These are phyloP conservation scores for Zaprionus kolodkinae DNA, from an alignment of 1,140 invertebrate genomes.

Conservation along the genomic window DNA sequence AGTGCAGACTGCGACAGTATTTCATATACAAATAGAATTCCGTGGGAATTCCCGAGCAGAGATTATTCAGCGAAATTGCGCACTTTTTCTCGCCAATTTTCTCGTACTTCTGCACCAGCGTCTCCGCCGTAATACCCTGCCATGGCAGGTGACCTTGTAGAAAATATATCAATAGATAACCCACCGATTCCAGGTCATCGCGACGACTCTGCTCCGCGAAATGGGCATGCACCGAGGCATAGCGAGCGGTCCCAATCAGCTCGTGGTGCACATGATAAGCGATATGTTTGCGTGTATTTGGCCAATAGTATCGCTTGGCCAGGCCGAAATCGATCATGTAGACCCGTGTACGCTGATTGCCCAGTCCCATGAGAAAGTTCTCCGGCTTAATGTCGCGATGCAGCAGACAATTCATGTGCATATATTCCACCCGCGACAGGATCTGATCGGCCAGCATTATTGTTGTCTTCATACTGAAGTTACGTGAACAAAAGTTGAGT, in stretches of 20 bases:
- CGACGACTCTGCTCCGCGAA: slow-evolving; percentile 93
- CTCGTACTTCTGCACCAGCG: slow-evolving; percentile 96
- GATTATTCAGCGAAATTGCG: slow-evolving; percentile 93
- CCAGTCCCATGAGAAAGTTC: slow-evolving; percentile 98
- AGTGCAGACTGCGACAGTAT: slow-evolving; percentile 94
- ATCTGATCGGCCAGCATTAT: slow-evolving; percentile 97
- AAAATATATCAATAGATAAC: slow-evolving; percentile 97
- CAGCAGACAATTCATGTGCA: slow-evolving; percentile 96
- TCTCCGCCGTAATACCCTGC: slow-evolving; percentile 95
- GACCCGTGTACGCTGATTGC: slow-evolving; percentile 94
- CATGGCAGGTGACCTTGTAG: slow-evolving; percentile 93
- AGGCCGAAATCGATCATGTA: slow-evolving; percentile 97
- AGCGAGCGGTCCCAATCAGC: slow-evolving; percentile 95
- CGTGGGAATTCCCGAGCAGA: slow-evolving; percentile 95
- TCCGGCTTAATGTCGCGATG: slow-evolving; percentile 97
- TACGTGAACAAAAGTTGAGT: slow-evolving; percentile 95
- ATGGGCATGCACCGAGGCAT: slow-evolving; percentile 97
- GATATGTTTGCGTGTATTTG: slow-evolving; percentile 92
- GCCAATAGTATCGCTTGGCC: slow-evolving; percentile 96
- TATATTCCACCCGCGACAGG: slow-evolving; percentile 93
- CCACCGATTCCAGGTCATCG: slow-evolving; percentile 96
- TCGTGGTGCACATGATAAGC: slow-evolving; percentile 96
- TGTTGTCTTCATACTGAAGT: slow-evolving; percentile 97
- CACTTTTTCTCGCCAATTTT: slow-evolving; percentile 97
- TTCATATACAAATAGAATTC: slow-evolving; percentile 98